These are phyloP conservation scores for Ochotona curzoniae DNA, from an alignment of 2,113 vertebrate species.

Conservation along the genomic window DNA sequence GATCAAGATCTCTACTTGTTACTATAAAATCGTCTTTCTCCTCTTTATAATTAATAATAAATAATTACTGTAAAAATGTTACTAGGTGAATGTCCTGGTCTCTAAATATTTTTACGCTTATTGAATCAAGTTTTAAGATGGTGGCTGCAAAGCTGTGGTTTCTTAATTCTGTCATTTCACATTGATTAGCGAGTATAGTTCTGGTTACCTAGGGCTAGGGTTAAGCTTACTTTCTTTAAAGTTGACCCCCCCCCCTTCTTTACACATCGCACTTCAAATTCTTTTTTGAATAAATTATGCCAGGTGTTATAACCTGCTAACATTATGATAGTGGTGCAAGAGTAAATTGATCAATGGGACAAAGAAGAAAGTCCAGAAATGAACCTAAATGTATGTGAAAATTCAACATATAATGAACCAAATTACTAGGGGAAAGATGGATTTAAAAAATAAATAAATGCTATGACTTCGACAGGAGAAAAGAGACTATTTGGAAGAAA, in stretches of 20 bases:
- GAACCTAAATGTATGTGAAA: conserved; percentile 6
- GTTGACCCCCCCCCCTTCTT: neutral
- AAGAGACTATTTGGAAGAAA: too few species aligned
- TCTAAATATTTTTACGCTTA: neutral
- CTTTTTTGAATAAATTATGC: neutral
- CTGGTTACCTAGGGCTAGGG: neutral
- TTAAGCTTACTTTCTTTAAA: too few species aligned
- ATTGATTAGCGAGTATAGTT: conserved; percentile 24
- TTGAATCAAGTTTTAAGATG: conserved; percentile 27
- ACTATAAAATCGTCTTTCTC: neutral
- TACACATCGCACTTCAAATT: conserved; percentile 35
- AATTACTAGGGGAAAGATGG: neutral
- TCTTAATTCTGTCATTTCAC: conserved; percentile 29
- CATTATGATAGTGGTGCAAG: neutral
- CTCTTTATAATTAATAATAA: conserved; percentile 3
- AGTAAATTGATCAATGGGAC: neutral
- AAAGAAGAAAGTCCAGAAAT: conserved; percentile 6
- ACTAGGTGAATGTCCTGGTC: neutral
- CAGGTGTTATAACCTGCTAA: conserved; percentile 22
- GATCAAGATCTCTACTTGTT: conserved; percentile 14
- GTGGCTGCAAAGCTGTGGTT: conserved; percentile 19
- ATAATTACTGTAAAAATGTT: neutral
- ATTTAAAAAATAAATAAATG: neutral
- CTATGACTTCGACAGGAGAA: too few species aligned
- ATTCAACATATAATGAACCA: conserved; percentile 17